Conservation (phyloP, 2,888 invertebrate genomes). For the Stenolophus ochropezus region DNA sequence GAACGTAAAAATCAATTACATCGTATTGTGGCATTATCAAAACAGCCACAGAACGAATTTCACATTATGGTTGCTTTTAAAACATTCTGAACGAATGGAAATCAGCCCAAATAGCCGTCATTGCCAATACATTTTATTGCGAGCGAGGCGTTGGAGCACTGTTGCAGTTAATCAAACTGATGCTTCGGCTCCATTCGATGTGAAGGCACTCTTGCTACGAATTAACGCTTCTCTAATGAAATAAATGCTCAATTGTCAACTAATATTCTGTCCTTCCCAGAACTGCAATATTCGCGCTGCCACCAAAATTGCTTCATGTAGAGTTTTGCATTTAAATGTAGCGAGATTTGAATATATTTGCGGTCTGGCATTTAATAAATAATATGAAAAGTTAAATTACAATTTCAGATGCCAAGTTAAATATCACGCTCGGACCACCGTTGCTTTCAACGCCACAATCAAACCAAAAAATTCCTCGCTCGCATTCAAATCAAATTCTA, state of each 20-base stretch:
- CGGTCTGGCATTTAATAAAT: background rate
- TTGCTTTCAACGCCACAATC: too few species aligned
- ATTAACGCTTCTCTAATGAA: background rate
- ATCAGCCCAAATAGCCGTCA: background rate
- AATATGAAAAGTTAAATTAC: background rate
- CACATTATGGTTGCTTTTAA: constrained; percentile 34
- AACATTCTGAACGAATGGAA: constrained; percentile 8
- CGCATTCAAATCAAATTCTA: too few species aligned
- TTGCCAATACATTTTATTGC: constrained; percentile 3
- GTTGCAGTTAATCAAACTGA: background rate
- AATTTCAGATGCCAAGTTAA: background rate
- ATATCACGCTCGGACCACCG: too few species aligned
- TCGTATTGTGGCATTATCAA: constrained; percentile 35
- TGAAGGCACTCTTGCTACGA: background rate
- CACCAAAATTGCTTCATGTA: background rate
- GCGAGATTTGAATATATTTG: background rate
- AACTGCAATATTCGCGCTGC: background rate
- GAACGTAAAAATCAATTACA: constrained; percentile 45
- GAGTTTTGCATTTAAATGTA: background rate
- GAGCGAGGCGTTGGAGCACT: background rate
- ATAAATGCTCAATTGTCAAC: background rate
- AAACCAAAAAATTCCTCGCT: too few species aligned
- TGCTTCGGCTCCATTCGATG: background rate
- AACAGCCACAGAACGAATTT: constrained; percentile 35
- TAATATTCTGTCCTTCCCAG: background rate